A percentile compares a stretch with the other conserved stretches of the same genome.
phyloP scores from a whole-genome alignment of 2,113 vertebrate species.

The Anthoscopus minutus region DNA sequence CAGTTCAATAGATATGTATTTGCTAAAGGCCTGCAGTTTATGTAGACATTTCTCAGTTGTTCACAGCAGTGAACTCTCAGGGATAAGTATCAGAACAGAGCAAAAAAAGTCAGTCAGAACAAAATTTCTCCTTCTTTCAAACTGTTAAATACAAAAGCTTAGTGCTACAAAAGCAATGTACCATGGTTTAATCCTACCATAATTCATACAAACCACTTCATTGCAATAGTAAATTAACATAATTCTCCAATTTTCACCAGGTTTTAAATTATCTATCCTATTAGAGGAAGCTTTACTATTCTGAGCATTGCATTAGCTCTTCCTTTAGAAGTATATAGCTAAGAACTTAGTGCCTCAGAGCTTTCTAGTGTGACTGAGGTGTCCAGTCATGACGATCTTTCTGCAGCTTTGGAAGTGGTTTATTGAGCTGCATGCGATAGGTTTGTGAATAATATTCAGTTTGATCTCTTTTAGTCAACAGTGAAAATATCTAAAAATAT shows the following conservation, averaged over 20 bases:
- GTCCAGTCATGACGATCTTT: rapidly evolving
- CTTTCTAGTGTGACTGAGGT: not conserved
- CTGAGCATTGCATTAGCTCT: not conserved
- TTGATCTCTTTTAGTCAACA: not conserved
- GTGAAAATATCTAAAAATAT: not conserved
- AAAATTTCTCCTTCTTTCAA: not conserved
- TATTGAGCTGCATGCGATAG: not conserved
- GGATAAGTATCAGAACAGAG: not conserved
- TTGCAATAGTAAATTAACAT: not conserved
- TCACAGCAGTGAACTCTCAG: not conserved
- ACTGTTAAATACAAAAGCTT: not conserved
- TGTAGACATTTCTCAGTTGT: not conserved
- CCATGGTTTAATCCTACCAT: not conserved
- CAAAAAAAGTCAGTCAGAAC: not conserved
- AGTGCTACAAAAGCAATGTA: not conserved
- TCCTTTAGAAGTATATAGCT: not conserved
- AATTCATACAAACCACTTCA: not conserved
- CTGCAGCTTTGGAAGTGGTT: not conserved
- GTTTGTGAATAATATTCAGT: not conserved
- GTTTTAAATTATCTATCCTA: not conserved
- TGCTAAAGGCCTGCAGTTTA: not conserved
- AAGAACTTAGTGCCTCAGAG: not conserved
- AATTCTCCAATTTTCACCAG: not conserved
- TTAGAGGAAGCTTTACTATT: not conserved
- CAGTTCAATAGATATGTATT: not conserved